phyloP scores from a whole-genome alignment of 2,797 vertebrate species.

The Geotrypetes seraphini region DNA sequence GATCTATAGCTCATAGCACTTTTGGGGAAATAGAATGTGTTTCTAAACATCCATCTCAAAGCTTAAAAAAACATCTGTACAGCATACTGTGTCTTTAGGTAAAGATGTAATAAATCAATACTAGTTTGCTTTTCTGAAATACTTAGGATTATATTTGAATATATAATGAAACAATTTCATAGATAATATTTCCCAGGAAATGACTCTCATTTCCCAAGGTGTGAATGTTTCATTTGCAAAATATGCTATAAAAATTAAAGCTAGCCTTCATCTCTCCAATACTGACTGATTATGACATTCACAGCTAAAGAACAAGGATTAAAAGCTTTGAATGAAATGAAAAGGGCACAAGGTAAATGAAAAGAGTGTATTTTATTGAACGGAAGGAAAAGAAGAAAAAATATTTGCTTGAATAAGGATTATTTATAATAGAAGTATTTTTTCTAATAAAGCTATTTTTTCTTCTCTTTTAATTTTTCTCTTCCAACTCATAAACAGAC shows the following conservation, averaged over 20 bases:
- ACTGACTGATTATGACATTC: conserved; percentile 33
- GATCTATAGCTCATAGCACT: too few species aligned
- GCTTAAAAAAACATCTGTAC: too few species aligned
- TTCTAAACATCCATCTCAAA: too few species aligned
- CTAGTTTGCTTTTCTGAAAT: too few species aligned
- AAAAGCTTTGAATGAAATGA: conserved; percentile 46
- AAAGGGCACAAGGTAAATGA: conserved; percentile 31
- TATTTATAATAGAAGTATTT: too few species aligned
- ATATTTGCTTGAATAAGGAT: too few species aligned
- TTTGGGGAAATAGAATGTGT: too few species aligned
- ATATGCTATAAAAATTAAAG: conserved; percentile 32
- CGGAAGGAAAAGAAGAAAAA: conserved; percentile 14
- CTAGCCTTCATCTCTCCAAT: conserved; percentile 34
- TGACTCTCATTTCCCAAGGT: conserved; percentile 55
- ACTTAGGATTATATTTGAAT: conserved; percentile 37
- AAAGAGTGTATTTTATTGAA: conserved; percentile 33
- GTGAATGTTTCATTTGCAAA: conserved; percentile 35
- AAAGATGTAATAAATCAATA: too few species aligned
- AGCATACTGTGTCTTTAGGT: too few species aligned
- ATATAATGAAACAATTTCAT: conserved; percentile 44
- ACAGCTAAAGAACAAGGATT: conserved; percentile 42
- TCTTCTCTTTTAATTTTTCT: too few species aligned
- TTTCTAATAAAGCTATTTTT: too few species aligned
- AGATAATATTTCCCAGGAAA: conserved; percentile 40
- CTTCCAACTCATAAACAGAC: too few species aligned